A percentile compares a stretch with the other conserved stretches of the same genome.
Conservation (phyloP, 2,113 vertebrate species). For the Tychaedon coryphoeus region DNA sequence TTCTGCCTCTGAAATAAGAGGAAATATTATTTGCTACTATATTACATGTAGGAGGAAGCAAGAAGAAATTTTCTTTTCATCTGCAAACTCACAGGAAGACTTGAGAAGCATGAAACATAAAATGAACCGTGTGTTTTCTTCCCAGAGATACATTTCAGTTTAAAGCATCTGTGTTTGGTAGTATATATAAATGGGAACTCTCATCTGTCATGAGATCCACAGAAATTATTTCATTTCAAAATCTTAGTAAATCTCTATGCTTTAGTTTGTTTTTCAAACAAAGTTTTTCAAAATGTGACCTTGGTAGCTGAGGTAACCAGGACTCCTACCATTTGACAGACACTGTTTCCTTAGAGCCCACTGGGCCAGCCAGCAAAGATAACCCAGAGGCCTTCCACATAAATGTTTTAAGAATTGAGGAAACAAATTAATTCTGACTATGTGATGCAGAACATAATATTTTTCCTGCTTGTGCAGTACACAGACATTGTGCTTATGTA, state of each 20-base stretch:
- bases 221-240: neutral
- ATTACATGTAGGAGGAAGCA: neutral
- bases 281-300: neutral
- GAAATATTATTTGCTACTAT: neutral
- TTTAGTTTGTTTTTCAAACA: neutral
- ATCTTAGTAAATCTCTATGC: neutral
- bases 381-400: neutral
- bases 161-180: neutral
- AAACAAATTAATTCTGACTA: neutral
- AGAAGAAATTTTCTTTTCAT: neutral
- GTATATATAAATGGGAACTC: neutral
- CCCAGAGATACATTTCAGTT: neutral
- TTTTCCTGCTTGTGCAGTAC: neutral
- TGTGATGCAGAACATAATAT: neutral
- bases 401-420: neutral
- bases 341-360: neutral
- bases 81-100: neutral
- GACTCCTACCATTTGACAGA: neutral
- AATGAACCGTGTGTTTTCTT: neutral
- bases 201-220: neutral
- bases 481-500: neutral
- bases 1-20: neutral
- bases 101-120: neutral
- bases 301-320: neutral
- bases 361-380: neutral